Base-by-base conservation (phyloP, 2,797 vertebrate species). In the Clarias platycephalus region DNA sequence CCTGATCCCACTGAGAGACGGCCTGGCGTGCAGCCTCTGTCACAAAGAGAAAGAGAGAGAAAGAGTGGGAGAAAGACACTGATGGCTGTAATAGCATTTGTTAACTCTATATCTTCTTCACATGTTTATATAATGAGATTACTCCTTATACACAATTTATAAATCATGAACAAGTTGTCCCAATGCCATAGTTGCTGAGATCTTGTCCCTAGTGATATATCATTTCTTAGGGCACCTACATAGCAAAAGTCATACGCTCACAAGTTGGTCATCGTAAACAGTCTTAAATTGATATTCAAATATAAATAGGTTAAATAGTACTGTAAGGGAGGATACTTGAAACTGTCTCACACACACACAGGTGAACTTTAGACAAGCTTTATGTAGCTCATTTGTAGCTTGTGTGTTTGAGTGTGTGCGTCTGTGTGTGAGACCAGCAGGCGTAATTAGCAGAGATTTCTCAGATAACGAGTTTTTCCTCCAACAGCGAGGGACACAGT, bases 371-470 rank as follows among this genome's bases (percentile, higher is more conserved):
- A 53, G 60, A 49, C 9, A 80, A 31, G 44, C 53, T 12, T 53
- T 40, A 70, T 85, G 22, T 82, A 60, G 63, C 18, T 71, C 72
- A 37, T 22, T 76, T 76, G 55, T 76, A 49, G 83, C 62, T 37
- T 37, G 28, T 57, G 58, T 64, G 28, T 68, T 81, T 78, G 80
- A 37, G 57, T 31, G 66, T 85, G 83, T 86, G 83, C 84, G 72
- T 82, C 68, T 86, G 81, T 84, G 83, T 16, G 67, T 63, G 83
- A 28, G 71, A 90, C 84, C 89, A 91, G 88, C 89, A 88, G 87
- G 88, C 70, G 8, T 91, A 90, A 91, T 91, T 91, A 91, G 89
- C 87, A 88, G 86, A 87, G 88, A 91, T 90, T 89, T 90, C 84
- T 88, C 83, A 85, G 86, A 89, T 91, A 91, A 91, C 89, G 87